Conservation (phyloP, 2,113 vertebrate genomes). For the Carettochelys insculpta region DNA sequence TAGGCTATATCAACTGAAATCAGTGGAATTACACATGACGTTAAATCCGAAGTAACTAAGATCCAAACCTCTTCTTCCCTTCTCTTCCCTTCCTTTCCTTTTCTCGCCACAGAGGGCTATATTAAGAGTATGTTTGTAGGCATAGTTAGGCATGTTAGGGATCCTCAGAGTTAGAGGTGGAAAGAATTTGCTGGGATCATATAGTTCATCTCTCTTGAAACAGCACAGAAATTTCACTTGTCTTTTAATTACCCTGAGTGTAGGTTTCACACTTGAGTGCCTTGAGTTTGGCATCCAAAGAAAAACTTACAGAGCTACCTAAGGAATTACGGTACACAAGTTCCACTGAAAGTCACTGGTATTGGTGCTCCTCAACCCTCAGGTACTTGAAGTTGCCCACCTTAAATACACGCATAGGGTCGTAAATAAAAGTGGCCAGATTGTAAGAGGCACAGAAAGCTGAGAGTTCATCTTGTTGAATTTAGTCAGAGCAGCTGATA, state of each 20-base stretch:
- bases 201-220: background rate
- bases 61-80: background rate
- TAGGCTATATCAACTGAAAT: background rate
- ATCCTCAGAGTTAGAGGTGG: background rate
- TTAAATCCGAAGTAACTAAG: background rate
- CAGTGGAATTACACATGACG: background rate
- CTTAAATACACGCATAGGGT: background rate
- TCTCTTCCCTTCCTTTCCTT: no score
- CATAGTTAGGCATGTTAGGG: background rate
- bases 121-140: background rate
- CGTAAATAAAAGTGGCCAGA: background rate
- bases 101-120: no score
- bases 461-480: background rate
- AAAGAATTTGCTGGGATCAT: background rate
- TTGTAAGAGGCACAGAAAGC: background rate
- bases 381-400: background rate
- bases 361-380: background rate
- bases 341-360: background rate
- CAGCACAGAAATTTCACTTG: background rate
- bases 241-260: background rate
- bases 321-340: background rate
- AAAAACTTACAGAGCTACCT: background rate
- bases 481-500: background rate
- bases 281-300: background rate
- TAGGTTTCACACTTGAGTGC: background rate